A percentile compares a stretch with the other conserved stretches of the same genome.
Conservation (phyloP, 2,888 invertebrate genomes). For the Chrysotoxum bicinctum region DNA sequence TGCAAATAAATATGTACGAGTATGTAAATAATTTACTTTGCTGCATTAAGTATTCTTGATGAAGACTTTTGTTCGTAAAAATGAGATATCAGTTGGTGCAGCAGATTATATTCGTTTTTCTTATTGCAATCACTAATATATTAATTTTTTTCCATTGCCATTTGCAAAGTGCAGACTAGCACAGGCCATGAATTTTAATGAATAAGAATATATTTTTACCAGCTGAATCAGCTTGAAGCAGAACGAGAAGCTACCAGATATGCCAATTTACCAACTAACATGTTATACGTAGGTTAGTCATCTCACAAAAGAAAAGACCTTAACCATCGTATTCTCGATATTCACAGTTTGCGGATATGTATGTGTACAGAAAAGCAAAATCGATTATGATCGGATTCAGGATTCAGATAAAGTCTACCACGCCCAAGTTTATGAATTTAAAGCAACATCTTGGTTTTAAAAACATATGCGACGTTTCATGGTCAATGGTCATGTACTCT, state of each 20-base stretch:
- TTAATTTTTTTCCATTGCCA: slow-evolving; percentile 4
- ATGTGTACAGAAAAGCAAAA: slow-evolving; percentile 33
- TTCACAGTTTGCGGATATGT: neutral
- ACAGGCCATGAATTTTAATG: slow-evolving; percentile 58
- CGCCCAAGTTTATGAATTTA: slow-evolving; percentile 45
- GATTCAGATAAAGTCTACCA: slow-evolving; percentile 60
- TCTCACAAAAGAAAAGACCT: slow-evolving; percentile 22
- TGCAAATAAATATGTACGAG: neutral
- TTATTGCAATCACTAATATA: slow-evolving; percentile 1
- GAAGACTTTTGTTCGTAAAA: slow-evolving; percentile 38
- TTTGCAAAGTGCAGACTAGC: slow-evolving; percentile 19
- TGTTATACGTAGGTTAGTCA: slow-evolving; percentile 18
- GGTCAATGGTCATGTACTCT: slow-evolving; percentile 16
- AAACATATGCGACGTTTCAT: slow-evolving; percentile 18
- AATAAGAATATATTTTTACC: slow-evolving; percentile 10
- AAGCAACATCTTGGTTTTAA: slow-evolving; percentile 8
- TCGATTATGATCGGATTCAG: slow-evolving; percentile 53
- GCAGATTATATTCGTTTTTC: neutral
- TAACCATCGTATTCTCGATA: slow-evolving; percentile 1
- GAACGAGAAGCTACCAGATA: slow-evolving; percentile 20
- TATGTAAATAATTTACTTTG: neutral
- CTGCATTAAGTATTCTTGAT: slow-evolving; percentile 22
- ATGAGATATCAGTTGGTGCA: slow-evolving; percentile 29
- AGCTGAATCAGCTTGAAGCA: neutral
- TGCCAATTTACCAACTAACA: slow-evolving; percentile 8